These are phyloP conservation scores for Gymnodraco acuticeps DNA, from an alignment of 2,797 vertebrate species.

Conservation along the genomic window DNA sequence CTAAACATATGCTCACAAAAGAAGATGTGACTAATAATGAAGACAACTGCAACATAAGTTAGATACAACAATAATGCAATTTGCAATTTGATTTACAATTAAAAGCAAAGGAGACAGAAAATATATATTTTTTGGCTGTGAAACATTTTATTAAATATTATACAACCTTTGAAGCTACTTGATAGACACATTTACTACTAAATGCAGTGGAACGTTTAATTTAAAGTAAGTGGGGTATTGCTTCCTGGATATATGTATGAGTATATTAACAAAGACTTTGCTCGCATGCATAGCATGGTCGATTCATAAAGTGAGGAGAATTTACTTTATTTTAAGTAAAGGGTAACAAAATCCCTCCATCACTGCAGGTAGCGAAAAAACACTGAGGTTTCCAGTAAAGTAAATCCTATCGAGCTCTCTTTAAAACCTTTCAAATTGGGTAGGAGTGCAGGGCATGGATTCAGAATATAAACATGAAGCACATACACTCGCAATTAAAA, in stretches of 20 bases:
- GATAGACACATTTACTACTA: neutral
- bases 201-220: neutral
- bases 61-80: neutral
- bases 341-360: neutral
- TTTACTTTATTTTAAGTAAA: neutral
- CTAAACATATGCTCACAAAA: neutral
- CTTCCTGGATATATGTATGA: neutral
- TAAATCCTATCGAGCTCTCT: neutral
- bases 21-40: neutral
- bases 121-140: neutral
- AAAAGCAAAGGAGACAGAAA: too few relatives aligned
- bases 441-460: neutral
- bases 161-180: neutral
- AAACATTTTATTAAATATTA: neutral
- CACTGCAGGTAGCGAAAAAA: neutral
- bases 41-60: neutral
- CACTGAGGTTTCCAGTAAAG: neutral
- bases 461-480: neutral
- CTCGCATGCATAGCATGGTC: neutral
- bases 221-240: neutral
- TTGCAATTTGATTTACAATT: too few relatives aligned
- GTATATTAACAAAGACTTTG: neutral
- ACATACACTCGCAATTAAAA: neutral
- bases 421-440: neutral
- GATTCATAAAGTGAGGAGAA: neutral